Percentiles rank a stretch among this genome's conserved stretches.
Evolutionary conservation across 1,140 invertebrate genomes (phyloP).

Genomic region (Fopius arisanus): DNA sequence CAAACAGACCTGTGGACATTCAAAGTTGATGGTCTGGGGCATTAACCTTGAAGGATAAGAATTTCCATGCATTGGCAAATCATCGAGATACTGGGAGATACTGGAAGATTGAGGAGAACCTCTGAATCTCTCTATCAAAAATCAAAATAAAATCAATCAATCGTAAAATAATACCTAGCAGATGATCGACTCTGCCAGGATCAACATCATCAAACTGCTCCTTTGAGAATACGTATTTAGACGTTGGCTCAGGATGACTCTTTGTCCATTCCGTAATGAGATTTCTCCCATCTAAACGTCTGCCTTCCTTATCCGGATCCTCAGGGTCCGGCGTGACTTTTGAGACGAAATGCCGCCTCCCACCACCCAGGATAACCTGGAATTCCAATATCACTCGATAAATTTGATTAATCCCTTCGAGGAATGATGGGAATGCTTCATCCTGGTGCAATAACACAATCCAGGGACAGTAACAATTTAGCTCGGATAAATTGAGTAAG

Average conservation of each 20-base stretch:
- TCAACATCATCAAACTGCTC: constrained; percentile 71
- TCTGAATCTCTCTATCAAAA: no score
- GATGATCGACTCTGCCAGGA: constrained; percentile 71
- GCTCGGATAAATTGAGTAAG: neutral
- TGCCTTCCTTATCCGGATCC: constrained; percentile 68
- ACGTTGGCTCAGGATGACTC: constrained; percentile 67
- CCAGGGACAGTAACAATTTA: no score
- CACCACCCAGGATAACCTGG: constrained; percentile 79
- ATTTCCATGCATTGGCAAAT: no score
- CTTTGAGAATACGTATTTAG: constrained; percentile 73
- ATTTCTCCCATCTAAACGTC: constrained; percentile 74
- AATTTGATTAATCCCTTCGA: neutral
- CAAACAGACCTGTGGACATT: constrained; percentile 64
- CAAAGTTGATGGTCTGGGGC: neutral
- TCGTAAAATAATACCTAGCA: no score
- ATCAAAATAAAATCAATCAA: no score
- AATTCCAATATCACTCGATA: constrained; percentile 29
- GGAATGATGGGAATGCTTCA: no score
- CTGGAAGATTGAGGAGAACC: no score
- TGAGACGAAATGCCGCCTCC: constrained; percentile 75
- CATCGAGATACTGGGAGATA: neutral
- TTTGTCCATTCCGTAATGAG: constrained; percentile 76
- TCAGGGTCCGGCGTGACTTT: constrained; percentile 68
- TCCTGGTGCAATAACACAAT: no score
- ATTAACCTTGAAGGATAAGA: neutral